phyloP scores from a whole-genome alignment of 2,888 invertebrate genomes.

The Amphimallon solstitiale region DNA sequence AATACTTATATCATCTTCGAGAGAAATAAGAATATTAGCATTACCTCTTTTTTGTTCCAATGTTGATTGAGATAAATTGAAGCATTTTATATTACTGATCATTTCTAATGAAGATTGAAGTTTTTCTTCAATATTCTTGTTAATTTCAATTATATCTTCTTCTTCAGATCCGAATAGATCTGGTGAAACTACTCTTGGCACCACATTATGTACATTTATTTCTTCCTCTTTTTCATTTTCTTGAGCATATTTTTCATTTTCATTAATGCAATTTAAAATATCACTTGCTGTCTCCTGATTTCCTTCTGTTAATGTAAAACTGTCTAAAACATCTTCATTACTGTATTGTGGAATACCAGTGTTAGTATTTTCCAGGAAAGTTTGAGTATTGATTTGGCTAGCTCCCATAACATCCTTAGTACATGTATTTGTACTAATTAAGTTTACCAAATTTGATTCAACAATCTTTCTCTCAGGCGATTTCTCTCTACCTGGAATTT shows the following conservation, averaged over 20 bases:
- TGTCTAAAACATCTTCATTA: no score
- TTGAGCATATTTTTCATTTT: neutral
- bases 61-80: neutral
- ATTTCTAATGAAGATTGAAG: conserved; percentile 20
- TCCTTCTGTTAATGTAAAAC: neutral
- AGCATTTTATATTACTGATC: neutral
- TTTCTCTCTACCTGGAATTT: conserved; percentile 72
- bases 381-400: neutral
- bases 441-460: neutral
- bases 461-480: conserved; percentile 63
- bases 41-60: neutral
- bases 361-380: neutral
- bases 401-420: neutral
- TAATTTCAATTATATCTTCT: conserved; percentile 43
- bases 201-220: neutral
- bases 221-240: neutral
- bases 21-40: neutral
- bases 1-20: neutral
- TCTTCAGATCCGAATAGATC: conserved; percentile 57
- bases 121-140: conserved; percentile 10
- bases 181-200: conserved; percentile 50
- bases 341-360: no score
- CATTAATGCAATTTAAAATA: neutral
- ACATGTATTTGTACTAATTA: neutral
- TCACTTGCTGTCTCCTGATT: neutral